phyloP scores from a whole-genome alignment of 2,113 vertebrate genomes.

The Alosa alosa region DNA sequence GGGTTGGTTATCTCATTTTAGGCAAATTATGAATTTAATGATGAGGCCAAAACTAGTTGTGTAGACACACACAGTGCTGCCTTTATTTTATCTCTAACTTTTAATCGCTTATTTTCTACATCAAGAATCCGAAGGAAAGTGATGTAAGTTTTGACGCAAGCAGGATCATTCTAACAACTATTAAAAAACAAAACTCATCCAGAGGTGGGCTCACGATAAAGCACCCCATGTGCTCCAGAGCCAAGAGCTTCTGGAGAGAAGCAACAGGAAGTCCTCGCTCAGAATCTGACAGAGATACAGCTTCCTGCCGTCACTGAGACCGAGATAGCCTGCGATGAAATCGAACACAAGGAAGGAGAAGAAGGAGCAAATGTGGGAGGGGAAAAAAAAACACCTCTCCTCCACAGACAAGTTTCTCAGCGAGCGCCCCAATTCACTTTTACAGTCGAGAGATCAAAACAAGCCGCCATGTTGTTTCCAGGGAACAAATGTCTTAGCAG shows the following conservation, averaged over 20 bases:
- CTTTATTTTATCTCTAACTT: background rate
- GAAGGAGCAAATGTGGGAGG: background rate
- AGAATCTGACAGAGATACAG: conserved; percentile 17
- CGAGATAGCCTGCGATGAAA: conserved; percentile 19
- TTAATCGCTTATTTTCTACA: background rate
- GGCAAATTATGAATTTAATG: background rate
- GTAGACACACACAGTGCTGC: no score
- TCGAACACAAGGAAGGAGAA: conserved; percentile 24
- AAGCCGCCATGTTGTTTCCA: conserved; percentile 69
- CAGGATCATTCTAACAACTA: background rate
- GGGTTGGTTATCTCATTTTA: background rate
- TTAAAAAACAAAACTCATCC: background rate
- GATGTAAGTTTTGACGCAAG: background rate
- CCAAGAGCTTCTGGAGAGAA: conserved; percentile 1
- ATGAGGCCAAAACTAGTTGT: no score
- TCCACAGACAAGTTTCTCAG: conserved; percentile 67
- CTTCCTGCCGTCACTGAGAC: conserved; percentile 23
- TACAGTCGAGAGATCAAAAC: conserved; percentile 81
- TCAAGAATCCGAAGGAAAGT: background rate
- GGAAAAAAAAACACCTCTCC: background rate
- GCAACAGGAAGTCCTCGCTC: conserved; percentile 14
- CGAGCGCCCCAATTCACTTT: conserved; percentile 64
- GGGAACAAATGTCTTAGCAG: conserved; percentile 71
- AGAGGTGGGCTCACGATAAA: background rate
- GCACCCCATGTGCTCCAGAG: background rate